Evolutionary conservation across 2,113 vertebrate genomes (phyloP), one percentile per base, ranked within the genome.

Genomic region (Cyprinodon tularosa): DNA sequence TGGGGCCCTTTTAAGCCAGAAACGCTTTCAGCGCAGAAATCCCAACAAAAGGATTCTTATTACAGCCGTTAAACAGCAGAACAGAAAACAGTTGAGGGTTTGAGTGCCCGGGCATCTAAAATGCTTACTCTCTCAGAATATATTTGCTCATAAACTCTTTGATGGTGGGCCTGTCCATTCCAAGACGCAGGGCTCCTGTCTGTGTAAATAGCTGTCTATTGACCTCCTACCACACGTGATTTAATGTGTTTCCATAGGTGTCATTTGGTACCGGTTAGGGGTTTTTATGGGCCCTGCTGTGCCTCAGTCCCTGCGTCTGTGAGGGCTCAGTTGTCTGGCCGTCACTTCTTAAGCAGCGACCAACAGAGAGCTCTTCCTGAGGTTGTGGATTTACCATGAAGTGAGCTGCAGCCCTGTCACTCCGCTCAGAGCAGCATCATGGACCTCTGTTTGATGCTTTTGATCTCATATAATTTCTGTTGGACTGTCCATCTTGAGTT

Each of bases 101-200:
- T 86, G 76, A 85, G 84, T 70, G 85, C 73, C 69, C 61, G 75
- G 70, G 88, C 89, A 87, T 84, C 84, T 71, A 84, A 92, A 89
- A 91, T 85, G 86, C 88, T 85, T 84, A 85, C 67, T 39, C 86
- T 79, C 85, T 88, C 84, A 90, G 87, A 92, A 91, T 89, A 88
- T 89, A 88, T 92, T 88, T 86, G 86, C 85, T 91, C 86, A 74
- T 93, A 94, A 93, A 93, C 74, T 76, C 89, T 90, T 89, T 93
- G 90, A 94, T 84, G 92, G 93, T 92, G 92, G 93, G 90, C 91
- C 84, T 80, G 88, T 91, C 89, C 4, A 62, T 83, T 85, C 70
- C 80, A 84, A 71, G 76, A 76, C 77, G 42, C 78, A 20, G 71
- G 62, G 67, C 90, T 68, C 74, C 81, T 82, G 89, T 92, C 92